phyloP scores from a whole-genome alignment of 2,797 vertebrate genomes.

The Cheirogaleus major region DNA sequence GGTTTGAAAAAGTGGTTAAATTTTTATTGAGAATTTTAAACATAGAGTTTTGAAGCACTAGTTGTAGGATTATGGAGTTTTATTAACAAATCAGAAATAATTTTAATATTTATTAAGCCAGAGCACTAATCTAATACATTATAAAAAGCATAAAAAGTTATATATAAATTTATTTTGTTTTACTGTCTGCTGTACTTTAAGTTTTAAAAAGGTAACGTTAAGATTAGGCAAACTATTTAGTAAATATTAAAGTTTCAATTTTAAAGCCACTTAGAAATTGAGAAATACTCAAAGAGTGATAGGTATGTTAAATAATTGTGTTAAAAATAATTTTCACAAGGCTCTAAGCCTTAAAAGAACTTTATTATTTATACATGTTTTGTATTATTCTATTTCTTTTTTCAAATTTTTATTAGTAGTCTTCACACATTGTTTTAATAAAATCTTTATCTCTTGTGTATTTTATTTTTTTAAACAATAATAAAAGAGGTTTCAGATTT shows the following conservation, averaged over 20 bases:
- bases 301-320: background rate
- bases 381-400: constrained; percentile 13
- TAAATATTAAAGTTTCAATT: constrained; percentile 45
- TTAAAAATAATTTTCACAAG: background rate
- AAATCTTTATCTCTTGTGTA: background rate
- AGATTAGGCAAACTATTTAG: background rate
- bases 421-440: background rate
- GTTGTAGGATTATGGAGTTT: background rate
- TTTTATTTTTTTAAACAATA: constrained; percentile 18
- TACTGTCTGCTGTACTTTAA: background rate
- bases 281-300: background rate
- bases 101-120: background rate
- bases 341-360: background rate
- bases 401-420: background rate
- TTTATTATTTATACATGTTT: background rate
- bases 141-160: background rate
- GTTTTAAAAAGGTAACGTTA: background rate
- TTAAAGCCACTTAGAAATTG: constrained; percentile 25
- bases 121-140: background rate
- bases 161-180: constrained; percentile 36
- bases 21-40: background rate
- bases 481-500: background rate
- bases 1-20: background rate
- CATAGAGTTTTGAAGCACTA: background rate
- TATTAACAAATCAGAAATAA: constrained; percentile 41